phyloP scores from a whole-genome alignment of 1,140 invertebrate genomes.

The Nixonia krombeini region DNA sequence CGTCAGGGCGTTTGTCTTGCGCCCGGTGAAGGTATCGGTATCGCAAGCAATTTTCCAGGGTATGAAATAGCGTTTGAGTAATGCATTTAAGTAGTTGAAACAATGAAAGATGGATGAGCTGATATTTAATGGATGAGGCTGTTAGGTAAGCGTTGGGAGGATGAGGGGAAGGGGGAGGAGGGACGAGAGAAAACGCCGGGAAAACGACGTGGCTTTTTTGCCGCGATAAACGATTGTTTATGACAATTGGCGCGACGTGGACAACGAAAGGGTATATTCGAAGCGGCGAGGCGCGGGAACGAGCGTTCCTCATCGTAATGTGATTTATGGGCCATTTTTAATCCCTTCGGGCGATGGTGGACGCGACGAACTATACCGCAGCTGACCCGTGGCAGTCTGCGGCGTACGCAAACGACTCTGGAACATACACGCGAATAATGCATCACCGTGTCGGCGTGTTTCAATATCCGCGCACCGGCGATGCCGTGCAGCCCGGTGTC shows the following conservation, averaged over 20 bases:
- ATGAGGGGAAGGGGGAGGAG: conserved; percentile 5
- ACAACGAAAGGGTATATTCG: background rate
- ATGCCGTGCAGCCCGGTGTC: conserved; percentile 27
- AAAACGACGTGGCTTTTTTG: too few relatives aligned
- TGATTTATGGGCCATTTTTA: conserved; percentile 67
- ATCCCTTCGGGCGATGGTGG: conserved; percentile 53
- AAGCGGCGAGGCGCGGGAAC: conserved; percentile 2
- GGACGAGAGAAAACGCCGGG: too few relatives aligned
- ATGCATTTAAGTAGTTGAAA: conserved; percentile 14
- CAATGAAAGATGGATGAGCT: conserved; percentile 40
- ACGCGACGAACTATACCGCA: conserved; percentile 18
- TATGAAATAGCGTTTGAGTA: conserved; percentile 36
- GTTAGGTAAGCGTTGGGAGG: too few relatives aligned
- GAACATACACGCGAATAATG: conserved; percentile 16
- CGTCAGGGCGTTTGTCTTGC: conserved; percentile 3
- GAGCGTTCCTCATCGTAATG: conserved; percentile 58
- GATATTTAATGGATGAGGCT: conserved; percentile 38
- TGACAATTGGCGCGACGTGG: background rate
- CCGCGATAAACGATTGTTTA: conserved; percentile 3
- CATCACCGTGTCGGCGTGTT: conserved; percentile 17
- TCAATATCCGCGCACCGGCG: conserved; percentile 26
- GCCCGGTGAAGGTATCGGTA: too few relatives aligned
- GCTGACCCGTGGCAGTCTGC: conserved; percentile 29
- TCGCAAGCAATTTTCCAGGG: conserved; percentile 40
- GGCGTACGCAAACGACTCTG: conserved; percentile 27